Evolutionary conservation across 1,140 invertebrate species (phyloP).

Genomic region (Lasioglossum albipes): DNA sequence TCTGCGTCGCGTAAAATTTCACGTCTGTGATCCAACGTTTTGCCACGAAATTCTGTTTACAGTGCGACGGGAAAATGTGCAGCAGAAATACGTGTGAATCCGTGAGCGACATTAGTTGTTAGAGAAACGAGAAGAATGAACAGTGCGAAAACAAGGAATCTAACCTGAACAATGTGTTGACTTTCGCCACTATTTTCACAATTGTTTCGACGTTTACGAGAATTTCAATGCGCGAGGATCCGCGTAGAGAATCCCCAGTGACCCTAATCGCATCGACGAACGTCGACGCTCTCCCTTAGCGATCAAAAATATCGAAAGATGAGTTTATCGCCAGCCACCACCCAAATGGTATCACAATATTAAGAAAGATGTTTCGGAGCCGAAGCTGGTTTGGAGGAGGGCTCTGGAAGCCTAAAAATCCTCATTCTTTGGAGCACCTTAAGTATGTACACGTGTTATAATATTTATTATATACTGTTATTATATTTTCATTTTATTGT

Average conservation of each 20-base stretch:
- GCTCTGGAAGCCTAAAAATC: constrained; percentile 96
- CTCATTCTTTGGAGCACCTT: constrained; percentile 96
- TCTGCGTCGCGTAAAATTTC: constrained; percentile 44
- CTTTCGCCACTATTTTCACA: constrained; percentile 6
- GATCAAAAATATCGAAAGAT: constrained; percentile 8
- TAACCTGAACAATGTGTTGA: constrained; percentile 43
- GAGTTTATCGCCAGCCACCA: constrained; percentile 25
- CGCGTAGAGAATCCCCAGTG: neutral
- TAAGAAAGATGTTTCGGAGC: constrained; percentile 88
- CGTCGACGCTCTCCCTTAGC: neutral
- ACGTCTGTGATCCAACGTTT: neutral
- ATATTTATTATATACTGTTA: neutral
- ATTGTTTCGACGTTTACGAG: constrained; percentile 7
- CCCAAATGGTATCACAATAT: constrained; percentile 4
- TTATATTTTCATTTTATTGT: constrained; percentile 11
- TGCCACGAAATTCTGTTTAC: neutral
- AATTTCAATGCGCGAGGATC: neutral
- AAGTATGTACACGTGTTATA: constrained; percentile 84
- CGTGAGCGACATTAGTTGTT: neutral
- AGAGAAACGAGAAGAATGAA: constrained; percentile 1
- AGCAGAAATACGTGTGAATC: neutral
- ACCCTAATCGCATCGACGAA: neutral
- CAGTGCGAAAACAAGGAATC: neutral
- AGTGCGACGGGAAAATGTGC: neutral
- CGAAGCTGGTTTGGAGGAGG: constrained; percentile 92